Base-by-base conservation (phyloP, 92 coral and sea anemone species). In the Scolanthus callimorphus region DNA sequence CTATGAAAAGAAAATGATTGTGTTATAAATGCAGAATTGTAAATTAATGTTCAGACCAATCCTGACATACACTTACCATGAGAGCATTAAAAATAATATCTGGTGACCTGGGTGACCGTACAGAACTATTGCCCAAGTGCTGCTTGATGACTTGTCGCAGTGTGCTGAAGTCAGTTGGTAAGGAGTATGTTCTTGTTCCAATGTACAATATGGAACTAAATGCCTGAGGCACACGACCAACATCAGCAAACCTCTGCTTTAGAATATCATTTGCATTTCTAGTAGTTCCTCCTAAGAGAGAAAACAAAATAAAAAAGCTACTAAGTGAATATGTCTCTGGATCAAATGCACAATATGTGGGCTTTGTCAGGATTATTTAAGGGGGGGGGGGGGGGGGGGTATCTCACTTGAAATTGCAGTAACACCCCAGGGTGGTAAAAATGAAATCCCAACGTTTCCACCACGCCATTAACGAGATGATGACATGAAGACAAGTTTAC, bases 231-330 rank as follows among this genome's bases (percentile, higher is more conserved):
- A 80, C 25, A 50, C 90, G 78, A 44, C 95, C 88, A 31, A 80
- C 77, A 73, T 77, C 88, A 3, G 96, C 85, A 88, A 94, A 94
- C 29, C 99, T 71, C 60, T 94, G 90, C 77, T 94, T 88, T 55
- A 94, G 55, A 29, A 94, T 80, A 58, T 89, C 99, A 52, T 94
- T 89, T 37, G 99, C 95, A 41, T 91, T 80, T 55, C 68, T 91
- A 17, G 75, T 50, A 2, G 56, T 2, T 4, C 44, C 74, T 27
- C 57, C 56, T 67, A 24, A 0, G 56, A 26, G n/a, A n/a, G n/a
- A n/a, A n/a, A n/a, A n/a, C n/a, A n/a, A n/a, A n/a, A n/a, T n/a
- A n/a, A n/a, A n/a, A n/a, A n/a, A n/a, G n/a, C n/a, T n/a, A n/a
- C n/a, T n/a, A n/a, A n/a, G n/a, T n/a, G n/a, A n/a, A n/a, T n/a